Evolutionary conservation across 2,888 invertebrate genomes (phyloP), one percentile per base, ranked within the genome.

Genomic region (Hydriomena furcata): DNA sequence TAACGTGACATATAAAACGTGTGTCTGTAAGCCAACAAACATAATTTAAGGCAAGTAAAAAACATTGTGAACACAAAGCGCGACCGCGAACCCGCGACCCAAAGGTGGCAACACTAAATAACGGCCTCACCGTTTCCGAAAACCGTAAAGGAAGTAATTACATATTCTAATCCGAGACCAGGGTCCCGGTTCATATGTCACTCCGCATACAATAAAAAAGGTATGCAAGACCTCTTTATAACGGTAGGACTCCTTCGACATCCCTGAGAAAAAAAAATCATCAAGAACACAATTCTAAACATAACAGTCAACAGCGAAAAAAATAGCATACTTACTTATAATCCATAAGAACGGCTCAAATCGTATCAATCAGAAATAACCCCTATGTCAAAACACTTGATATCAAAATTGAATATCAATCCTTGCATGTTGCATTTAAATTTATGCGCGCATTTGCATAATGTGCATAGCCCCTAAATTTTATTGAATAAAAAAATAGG

Each of bases 391-490:
- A 32, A 27, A 7, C 1, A 0, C 12, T 53, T 78, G 60, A 61
- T 61, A 46, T 54, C 50, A 58, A 54, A 71, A 73, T 76, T 41
- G 36, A 61, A 72, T 44, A 70, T 43, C 64, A 46, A 44, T 13
- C 45, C 54, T 48, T 61, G 59, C 64, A 71, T 70, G 73, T 73
- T 71, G 79, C 71, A 79, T 76, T 75, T 70, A 86, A 91, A 87
- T 88, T 86, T 91, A 91, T 91, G 90, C 91, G 74, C 82, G 85
- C 90, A 91, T 91, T 91, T 91, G 91, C 91, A 91, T 91, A 91
- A 91, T 88, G 79, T 91, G 90, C 88, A 90, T 88, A 77, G 84
- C 84, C 90, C 91, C 88, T 85, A 88, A 88, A 86, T 84, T 85
- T 86, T 84, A 89, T 90, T 91, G 84, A 90, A 86, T 86, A 86